Evolutionary conservation across 1,140 invertebrate species (phyloP).

Genomic region (Lepidurus packardi): DNA sequence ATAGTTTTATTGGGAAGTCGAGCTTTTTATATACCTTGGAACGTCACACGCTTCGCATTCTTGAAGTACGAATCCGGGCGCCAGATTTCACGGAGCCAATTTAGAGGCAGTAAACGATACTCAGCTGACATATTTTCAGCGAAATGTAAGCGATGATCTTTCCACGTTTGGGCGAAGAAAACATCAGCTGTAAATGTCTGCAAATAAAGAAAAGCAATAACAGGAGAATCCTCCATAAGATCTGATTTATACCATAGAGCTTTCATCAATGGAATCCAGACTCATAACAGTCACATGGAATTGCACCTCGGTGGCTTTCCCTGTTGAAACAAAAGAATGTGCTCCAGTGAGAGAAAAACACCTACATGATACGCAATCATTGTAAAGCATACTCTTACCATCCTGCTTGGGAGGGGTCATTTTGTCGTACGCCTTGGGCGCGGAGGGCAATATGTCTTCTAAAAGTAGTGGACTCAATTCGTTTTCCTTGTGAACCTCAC

Average conservation of each 20-base stretch:
- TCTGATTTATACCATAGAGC: slow-evolving; percentile 44
- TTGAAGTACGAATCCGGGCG: slow-evolving; percentile 41
- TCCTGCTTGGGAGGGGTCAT: slow-evolving; percentile 82
- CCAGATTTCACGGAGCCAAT: slow-evolving; percentile 41
- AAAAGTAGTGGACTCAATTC: slow-evolving; percentile 43
- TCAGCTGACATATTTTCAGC: slow-evolving; percentile 42
- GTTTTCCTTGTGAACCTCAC: not conserved
- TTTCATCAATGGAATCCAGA: slow-evolving; percentile 46
- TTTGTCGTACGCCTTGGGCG: slow-evolving; percentile 80
- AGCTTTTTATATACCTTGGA: slow-evolving; percentile 34
- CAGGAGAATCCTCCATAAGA: not conserved
- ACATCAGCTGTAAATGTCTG: slow-evolving; percentile 43
- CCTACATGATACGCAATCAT: slow-evolving; percentile 26
- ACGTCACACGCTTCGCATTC: slow-evolving; percentile 43
- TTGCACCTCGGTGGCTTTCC: slow-evolving; percentile 42
- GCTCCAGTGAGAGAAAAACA: slow-evolving; percentile 33
- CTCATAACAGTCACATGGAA: slow-evolving; percentile 47
- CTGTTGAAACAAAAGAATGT: slow-evolving; percentile 35
- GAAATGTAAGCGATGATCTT: slow-evolving; percentile 40
- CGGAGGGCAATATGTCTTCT: slow-evolving; percentile 71
- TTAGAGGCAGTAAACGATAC: slow-evolving; percentile 41
- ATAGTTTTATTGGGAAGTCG: not conserved
- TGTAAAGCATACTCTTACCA: slow-evolving; percentile 52
- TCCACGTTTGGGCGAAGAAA: slow-evolving; percentile 43
- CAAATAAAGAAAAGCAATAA: slow-evolving; percentile 28